These are phyloP conservation scores for Hippopotamus amphibius DNA, from an alignment of 2,113 vertebrate species.

Conservation along the genomic window DNA sequence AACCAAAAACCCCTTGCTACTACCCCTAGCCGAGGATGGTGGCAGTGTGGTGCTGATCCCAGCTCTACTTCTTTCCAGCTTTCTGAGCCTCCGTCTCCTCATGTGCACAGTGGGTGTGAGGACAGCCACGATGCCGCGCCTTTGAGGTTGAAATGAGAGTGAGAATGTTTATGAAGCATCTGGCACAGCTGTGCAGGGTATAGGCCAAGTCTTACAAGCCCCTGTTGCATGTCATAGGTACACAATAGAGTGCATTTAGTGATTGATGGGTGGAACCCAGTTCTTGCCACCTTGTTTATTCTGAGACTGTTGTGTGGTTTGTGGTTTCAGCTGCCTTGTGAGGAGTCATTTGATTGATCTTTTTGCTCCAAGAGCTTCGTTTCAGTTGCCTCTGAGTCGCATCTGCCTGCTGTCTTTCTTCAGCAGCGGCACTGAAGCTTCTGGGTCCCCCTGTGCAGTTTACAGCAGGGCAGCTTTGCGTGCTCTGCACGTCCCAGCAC, in stretches of 20 bases:
- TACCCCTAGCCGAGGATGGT: background rate
- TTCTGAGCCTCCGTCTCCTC: background rate
- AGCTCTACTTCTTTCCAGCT: background rate
- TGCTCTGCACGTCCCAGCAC: background rate
- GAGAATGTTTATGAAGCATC: background rate
- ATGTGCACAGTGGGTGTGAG: background rate
- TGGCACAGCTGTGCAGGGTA: background rate
- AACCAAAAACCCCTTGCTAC: background rate
- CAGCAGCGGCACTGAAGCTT: fast-evolving
- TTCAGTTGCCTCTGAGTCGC: background rate
- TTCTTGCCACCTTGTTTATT: background rate
- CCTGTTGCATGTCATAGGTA: fast-evolving
- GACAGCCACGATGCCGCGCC: background rate
- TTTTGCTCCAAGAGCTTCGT: background rate
- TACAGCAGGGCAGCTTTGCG: background rate
- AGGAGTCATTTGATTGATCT: background rate
- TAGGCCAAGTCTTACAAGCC: background rate
- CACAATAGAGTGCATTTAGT: background rate
- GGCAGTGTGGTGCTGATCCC: background rate
- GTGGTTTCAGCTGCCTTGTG: background rate
- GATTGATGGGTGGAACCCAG: fast-evolving
- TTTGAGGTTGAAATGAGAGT: background rate
- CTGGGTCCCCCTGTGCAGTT: background rate
- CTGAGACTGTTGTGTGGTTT: background rate
- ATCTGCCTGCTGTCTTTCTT: fast-evolving